Evolutionary conservation across 2,797 vertebrate species (phyloP), one percentile per base, ranked within the genome.

Genomic region (Babyrousa celebensis): DNA sequence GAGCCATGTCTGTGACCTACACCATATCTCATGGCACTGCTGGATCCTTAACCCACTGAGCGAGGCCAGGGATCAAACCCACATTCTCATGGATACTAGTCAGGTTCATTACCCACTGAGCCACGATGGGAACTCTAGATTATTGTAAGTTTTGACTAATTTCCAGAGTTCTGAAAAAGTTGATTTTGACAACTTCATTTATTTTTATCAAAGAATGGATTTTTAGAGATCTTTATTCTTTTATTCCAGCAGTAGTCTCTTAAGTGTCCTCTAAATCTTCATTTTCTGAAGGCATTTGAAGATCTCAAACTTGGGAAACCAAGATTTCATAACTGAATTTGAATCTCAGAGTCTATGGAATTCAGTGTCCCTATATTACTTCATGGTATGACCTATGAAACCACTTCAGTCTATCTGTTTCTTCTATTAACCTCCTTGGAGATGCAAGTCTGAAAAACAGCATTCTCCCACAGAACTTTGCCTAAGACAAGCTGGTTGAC

Each of bases 231-330:
- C 32, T 54, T 68, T 65, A 32, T 27, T 63, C 40, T 86, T 94
- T 52, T 60, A 48, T 79, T 85, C 25, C 6, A 68, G 67, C 88
- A 75, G 18, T 52, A 43, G 8, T 72, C 72, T 91, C 40, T 54
- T 80, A 16, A 54, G 4, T 21, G 27, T 32, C 58, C 36, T 62
- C 56, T 67, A 72, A 82, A 60, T 58, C 8, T 87, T 48, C 65
- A 78, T 63, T 79, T 85, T 85, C 54, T 89, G 54, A 92, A 56
- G 67, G 74, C 67, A 85, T 89, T 56, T 75, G 54, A 71, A 93
- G 27, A 80, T 23, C 63, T 21, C 48, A 84, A 67, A 85, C n/a
- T 40, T 52, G 52, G 36, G 71, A 85, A 68, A 75, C 43, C 36
- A 82, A 27, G 7, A 29, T 68, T 85, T 85, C 32, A 82, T 72